Conservation (phyloP, 1,140 invertebrate genomes). For the Vanessa atalanta region DNA sequence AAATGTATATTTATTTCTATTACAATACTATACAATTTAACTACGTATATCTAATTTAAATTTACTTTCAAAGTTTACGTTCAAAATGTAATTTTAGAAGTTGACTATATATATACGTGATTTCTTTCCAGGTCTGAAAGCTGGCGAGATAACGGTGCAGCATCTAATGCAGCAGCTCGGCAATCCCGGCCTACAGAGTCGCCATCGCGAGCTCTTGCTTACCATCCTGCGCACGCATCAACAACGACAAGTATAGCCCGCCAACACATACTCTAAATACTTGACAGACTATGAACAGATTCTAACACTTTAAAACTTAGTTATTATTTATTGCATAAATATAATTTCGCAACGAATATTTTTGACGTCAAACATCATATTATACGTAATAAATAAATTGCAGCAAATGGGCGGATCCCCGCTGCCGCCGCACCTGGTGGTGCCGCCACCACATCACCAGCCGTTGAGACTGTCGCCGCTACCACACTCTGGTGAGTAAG, state of each 20-base stretch:
- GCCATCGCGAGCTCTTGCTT: constrained; percentile 86
- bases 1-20: no score
- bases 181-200: constrained; percentile 86
- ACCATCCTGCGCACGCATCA: constrained; percentile 84
- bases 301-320: no score
- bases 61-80: no score
- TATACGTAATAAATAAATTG: neutral
- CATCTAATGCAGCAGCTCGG: constrained; percentile 88
- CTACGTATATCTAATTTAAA: no score
- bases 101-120: neutral
- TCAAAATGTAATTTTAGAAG: no score
- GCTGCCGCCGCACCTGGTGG: constrained; percentile 60
- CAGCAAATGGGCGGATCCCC: constrained; percentile 66
- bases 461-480: constrained; percentile 81
- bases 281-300: no score
- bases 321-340: no score
- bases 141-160: constrained; percentile 87
- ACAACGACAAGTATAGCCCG: constrained; percentile 61
- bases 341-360: no score
- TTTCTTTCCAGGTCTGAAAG: constrained; percentile 81
- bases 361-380: neutral
- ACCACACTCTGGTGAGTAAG: constrained; percentile 76
- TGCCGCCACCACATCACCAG: constrained; percentile 75
- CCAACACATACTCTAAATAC: no score
- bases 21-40: no score